Conservation (phyloP, 37 sponge, comb jelly and placozoan genomes). For the Haliclona indistincta region DNA sequence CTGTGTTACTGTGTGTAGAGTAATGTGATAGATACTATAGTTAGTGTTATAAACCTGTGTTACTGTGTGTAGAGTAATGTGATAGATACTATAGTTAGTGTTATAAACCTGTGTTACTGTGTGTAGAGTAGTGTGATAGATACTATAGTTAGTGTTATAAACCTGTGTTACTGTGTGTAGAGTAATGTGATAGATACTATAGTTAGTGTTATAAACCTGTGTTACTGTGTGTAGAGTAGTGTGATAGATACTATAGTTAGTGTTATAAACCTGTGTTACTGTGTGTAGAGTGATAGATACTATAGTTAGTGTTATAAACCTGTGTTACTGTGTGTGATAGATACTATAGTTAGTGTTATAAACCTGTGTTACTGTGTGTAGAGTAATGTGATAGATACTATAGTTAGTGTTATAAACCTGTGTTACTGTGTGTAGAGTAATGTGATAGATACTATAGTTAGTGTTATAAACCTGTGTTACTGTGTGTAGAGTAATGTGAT, state of each 20-base stretch:
- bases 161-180: too few species aligned
- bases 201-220: neutral
- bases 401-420: neutral
- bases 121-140: too few species aligned
- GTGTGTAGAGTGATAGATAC: slow-evolving; percentile 79
- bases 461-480: too few species aligned
- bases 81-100: slow-evolving; percentile 15
- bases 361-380: too few species aligned
- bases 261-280: slow-evolving; percentile 69
- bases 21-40: slow-evolving; percentile 27
- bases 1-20: too few species aligned
- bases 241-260: slow-evolving; percentile 18
- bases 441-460: slow-evolving; percentile 21
- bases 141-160: neutral
- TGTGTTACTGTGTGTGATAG: too few species aligned
- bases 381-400: slow-evolving; percentile 42
- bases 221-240: too few species aligned
- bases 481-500: too few species aligned
- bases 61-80: too few species aligned
- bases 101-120: too few species aligned
- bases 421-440: too few species aligned
- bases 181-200: slow-evolving; percentile 36
- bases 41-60: neutral
- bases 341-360: neutral
- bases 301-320: neutral